Evolutionary conservation across 2,888 invertebrate species (phyloP), one percentile per base, ranked within the genome.

Genomic region (Cerastis rubricosa): DNA sequence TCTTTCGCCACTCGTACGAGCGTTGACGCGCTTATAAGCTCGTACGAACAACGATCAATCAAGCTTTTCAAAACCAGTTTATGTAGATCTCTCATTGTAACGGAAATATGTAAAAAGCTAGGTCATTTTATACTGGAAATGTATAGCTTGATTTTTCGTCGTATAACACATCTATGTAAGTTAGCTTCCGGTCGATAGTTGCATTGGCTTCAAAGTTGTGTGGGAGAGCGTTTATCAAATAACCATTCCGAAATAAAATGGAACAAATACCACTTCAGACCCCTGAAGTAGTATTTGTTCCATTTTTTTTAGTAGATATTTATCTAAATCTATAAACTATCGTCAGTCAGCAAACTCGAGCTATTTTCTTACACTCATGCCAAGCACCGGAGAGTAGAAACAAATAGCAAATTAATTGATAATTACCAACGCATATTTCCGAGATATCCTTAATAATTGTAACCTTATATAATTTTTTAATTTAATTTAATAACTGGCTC

Each of bases 181-280:
- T 4, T 19, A 29, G 57, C 25, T 47, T 40, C 40, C 17, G 7
- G 49, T 68, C 19, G 19, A 65, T 64, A n/a, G 6, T 65, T 59
- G 66, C 78, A 57, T 49, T 63, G 51, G 29, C 45, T 66, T 40
- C 54, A 57, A 64, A 9, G 12, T 64, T 51, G 22, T 40, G 35
- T 64, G 19, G 19, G 19, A 76, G 17, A 57, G 40, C 43, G 22
- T 45, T 47, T 19, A 14, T 25, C 11, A 12, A 47, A 14, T 75
- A 57, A 43, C 47, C 11, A 29, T 29, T 74, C 40, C 7, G 19
- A 61, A 66, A 49, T 71, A 43, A 35, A 57, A 57, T 45, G 11
- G 45, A 25, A 71, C 22, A 45, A 72, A 59, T 29, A 74, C 25
- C 17, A 74, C 43, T 43, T 63, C n/a, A 54, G 14, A 8, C 17